Evolutionary conservation across 2,888 invertebrate species (phyloP), one percentile per base, ranked within the genome.

Genomic region (Margaritifera margaritifera): DNA sequence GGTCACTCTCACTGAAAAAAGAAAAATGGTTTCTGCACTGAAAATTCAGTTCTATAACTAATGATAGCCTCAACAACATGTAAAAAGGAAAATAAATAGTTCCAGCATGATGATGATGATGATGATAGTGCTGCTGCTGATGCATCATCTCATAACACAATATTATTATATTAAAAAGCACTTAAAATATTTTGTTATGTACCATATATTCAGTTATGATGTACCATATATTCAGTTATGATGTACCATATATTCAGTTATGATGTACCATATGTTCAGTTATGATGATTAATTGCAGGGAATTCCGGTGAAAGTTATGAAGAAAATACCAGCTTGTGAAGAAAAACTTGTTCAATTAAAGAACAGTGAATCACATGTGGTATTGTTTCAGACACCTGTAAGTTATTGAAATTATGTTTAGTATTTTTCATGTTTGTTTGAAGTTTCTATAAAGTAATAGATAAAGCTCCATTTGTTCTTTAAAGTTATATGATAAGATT

Each of bases 351-450:
- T 66, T 22, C 62, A 73, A 15, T 71, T 83, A 1, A 66, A 74
- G 55, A 22, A 66, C 1, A 62, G 63, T 50, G 70, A 74, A 24
- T 58, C 70, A 20, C 83, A 84, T 50, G 70, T 68, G 58, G 80
- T 84, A 11, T 61, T 81, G 22, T 78, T 83, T 61, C 78, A 80
- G 71, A 63, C 74, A 31, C 79, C 80, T 1, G 83, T 84, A 78
- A 77, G 82, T 76, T 22, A 31, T 15, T 5, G 11, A 31, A 61
- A 31, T 18, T 50, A 4, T 51, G n/a, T 27, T 42, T 2, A 27
- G 62, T 31, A n/a, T 22, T 42, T 25, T 27, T 42, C 20, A 22
- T 1, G 2, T 27, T 5, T 18, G n/a, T 31, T 61, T 50, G 6
- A n/a, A 19, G 50, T 18, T 19, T 27, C 24, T n/a, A 11, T 31